phyloP scores from a whole-genome alignment of 2,113 vertebrate genomes.

The Halcyon malimbica region DNA sequence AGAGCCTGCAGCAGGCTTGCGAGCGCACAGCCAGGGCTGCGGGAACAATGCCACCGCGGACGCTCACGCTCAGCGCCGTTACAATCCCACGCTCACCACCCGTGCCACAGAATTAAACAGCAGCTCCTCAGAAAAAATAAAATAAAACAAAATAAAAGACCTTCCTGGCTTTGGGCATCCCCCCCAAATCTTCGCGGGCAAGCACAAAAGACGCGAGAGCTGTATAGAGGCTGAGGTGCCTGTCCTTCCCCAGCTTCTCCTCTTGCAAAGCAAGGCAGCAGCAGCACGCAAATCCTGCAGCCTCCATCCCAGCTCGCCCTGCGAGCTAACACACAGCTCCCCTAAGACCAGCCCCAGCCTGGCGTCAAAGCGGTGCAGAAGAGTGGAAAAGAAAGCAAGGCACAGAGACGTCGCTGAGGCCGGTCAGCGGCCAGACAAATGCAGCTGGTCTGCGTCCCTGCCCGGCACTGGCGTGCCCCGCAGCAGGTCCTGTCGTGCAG shows the following conservation, averaged over 20 bases:
- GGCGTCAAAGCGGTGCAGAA: neutral
- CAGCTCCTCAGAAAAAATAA: neutral
- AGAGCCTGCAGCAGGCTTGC: slow-evolving; percentile 38
- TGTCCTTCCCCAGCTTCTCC: neutral
- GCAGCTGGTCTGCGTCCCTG: neutral
- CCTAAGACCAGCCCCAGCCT: neutral
- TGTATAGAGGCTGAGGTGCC: neutral
- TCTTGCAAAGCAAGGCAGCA: neutral
- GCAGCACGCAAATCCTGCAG: neutral
- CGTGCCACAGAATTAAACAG: neutral
- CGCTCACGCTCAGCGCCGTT: neutral
- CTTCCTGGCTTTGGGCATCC: neutral
- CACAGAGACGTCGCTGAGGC: neutral
- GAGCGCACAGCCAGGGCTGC: neutral
- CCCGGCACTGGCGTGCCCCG: accelerated
- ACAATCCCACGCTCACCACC: neutral
- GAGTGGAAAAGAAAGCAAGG: neutral
- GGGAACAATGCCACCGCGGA: neutral
- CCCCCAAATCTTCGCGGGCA: neutral
- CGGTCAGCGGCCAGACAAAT: neutral
- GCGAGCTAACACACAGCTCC: neutral
- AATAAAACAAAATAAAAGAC: neutral
- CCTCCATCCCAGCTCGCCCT: neutral
- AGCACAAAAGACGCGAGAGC: neutral
- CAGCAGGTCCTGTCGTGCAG: neutral